phyloP scores from a whole-genome alignment of 2,113 vertebrate species.

The Sciurus niger region DNA sequence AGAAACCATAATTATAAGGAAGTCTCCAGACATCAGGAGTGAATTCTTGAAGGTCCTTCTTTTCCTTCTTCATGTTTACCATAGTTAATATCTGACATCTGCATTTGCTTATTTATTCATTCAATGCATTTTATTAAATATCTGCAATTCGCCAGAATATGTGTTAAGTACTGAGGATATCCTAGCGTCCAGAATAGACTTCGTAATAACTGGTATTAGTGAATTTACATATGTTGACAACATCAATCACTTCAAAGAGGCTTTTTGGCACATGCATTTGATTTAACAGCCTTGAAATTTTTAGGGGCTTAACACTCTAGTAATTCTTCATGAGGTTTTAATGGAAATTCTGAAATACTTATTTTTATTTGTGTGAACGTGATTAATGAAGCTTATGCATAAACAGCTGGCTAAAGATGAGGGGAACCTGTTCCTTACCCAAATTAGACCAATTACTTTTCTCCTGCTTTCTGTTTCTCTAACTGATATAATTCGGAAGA shows the following conservation, averaged over 20 bases:
- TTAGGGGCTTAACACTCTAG: not conserved
- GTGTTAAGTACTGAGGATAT: not conserved
- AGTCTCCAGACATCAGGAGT: not conserved
- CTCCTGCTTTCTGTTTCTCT: not conserved
- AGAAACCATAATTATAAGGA: not conserved
- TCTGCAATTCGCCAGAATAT: not conserved
- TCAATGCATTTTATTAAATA: not conserved
- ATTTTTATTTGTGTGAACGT: not conserved
- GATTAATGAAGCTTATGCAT: not conserved
- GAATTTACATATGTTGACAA: not conserved
- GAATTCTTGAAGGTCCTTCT: not conserved
- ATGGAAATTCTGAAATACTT: not conserved
- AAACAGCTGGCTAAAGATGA: not conserved
- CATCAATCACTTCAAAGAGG: not conserved
- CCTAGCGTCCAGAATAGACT: not conserved
- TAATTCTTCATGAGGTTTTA: not conserved
- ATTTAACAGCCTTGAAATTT: slow-evolving; percentile 2
- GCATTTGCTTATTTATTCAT: not conserved
- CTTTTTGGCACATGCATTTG: not conserved
- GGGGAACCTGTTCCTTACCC: not conserved
- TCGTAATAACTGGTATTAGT: not conserved
- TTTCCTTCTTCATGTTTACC: not conserved
- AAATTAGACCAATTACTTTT: slow-evolving; percentile 11
- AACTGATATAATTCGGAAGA: not conserved
- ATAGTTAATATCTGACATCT: not conserved